Evolutionary conservation across 1,140 invertebrate species (phyloP), one percentile per base, ranked within the genome.

Genomic region (Diuraphis noxia): DNA sequence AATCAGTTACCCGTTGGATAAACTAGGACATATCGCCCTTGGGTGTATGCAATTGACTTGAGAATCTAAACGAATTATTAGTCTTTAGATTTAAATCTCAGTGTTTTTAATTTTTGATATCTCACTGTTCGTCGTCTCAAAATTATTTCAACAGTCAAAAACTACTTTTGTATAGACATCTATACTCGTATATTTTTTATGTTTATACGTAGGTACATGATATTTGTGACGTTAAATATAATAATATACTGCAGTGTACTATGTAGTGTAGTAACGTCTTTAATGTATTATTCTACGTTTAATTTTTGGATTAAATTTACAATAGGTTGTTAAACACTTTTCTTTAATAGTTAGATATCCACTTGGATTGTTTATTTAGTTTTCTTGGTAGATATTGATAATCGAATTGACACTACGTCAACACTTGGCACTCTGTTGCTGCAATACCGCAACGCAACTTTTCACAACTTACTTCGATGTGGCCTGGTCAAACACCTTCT

Each of bases 21-120:
- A 89, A 77, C 88, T 89, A 89, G 88, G 88, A 89, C 63, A 77
- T 38, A 89, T 89, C 40, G 88, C 63, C 88, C 56, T 89, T 89
- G 63, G 87, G 52, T 88, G 21, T 52, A 49, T n/a, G 34, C 41
- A 46, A 46, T 85, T 72, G 56, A n/a, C 56, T 72, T 72, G 0
- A 43, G 25, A 38, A 2, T 85, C 30, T 85, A 34, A 49, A 86
- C 34, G 8, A 49, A 52, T 25, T 40, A 38, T 17, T 8, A 86
- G 46, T 52, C n/a, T 40, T 86, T 52, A 52, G 34, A 86, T 86
- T 86, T 36, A 36, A 49, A 38, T 49, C 46, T 86, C 34, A 2
- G 84, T 49, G 8, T 52, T 86, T 38, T 86, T 38, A 34, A 8
- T 52, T 86, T 86, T 52, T 86, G n/a, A 84, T 17, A 84, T 6